Conservation (phyloP, 2,113 vertebrate genomes). For the Apistogramma diplotaenia region DNA sequence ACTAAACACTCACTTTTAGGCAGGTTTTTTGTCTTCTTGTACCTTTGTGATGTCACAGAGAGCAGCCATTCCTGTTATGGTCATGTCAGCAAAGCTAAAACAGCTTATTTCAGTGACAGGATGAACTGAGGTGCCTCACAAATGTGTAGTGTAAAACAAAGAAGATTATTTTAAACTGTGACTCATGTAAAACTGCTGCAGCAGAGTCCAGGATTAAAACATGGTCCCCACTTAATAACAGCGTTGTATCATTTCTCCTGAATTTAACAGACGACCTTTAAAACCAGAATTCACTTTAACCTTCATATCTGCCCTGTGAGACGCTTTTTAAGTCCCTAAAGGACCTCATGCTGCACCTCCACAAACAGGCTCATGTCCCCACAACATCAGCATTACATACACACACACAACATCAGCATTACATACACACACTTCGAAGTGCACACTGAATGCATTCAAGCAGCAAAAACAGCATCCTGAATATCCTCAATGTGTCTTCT, state of each 20-base stretch:
- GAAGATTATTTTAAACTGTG: background rate
- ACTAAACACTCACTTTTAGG: background rate
- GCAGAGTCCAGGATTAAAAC: background rate
- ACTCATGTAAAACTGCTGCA: background rate
- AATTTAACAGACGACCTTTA: background rate
- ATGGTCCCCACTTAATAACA: background rate
- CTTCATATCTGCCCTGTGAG: background rate
- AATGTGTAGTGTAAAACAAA: too few relatives aligned
- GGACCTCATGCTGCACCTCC: background rate
- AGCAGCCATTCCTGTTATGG: background rate
- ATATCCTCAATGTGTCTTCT: conserved; percentile 5
- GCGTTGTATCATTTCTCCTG: background rate
- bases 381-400: background rate
- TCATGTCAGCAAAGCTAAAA: background rate
- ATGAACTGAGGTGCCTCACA: background rate
- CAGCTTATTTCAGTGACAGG: background rate
- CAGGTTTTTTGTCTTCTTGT: background rate
- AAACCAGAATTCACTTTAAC: background rate
- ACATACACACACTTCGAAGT: background rate
- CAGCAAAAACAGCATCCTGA: conserved; percentile 9
- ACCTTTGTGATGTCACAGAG: background rate
- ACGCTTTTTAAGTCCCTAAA: background rate
- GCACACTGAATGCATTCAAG: background rate
- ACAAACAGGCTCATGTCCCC: background rate
- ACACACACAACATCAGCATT: too few relatives aligned